Conservation (phyloP, 1,140 invertebrate species). For the Drosophila nigromelanica region DNA sequence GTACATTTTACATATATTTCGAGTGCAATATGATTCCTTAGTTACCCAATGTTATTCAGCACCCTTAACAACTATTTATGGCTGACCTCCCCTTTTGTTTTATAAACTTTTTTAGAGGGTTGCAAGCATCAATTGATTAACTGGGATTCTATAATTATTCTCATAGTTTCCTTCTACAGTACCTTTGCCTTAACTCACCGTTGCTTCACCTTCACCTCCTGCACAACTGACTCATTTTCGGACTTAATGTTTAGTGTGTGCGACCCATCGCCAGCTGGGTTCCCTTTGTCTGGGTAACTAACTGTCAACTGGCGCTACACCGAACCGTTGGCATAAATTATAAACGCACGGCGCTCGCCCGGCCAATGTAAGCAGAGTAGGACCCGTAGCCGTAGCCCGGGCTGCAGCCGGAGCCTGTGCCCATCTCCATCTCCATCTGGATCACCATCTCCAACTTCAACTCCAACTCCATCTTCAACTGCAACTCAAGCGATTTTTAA, state of each 20-base stretch:
- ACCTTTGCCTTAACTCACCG: no score
- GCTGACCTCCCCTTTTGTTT: no score
- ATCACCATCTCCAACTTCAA: constrained; percentile 27
- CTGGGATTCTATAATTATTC: no score
- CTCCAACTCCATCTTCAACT: constrained; percentile 38
- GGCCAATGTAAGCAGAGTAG: constrained; percentile 43
- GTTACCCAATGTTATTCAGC: neutral
- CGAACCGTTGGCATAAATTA: constrained; percentile 69
- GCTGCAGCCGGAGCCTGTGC: neutral
- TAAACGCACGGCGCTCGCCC: constrained; percentile 49
- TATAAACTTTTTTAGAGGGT: no score
- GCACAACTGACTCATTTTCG: constrained; percentile 27
- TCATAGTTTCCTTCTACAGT: no score
- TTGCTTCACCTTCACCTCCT: no score
- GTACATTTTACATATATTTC: no score
- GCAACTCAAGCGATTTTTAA: constrained; percentile 67
- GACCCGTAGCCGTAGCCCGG: constrained; percentile 13
- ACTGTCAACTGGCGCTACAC: constrained; percentile 74
- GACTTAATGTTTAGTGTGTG: constrained; percentile 21
- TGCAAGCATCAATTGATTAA: no score
- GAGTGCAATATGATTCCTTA: neutral
- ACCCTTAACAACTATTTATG: no score
- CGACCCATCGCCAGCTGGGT: constrained; percentile 64
- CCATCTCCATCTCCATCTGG: constrained; percentile 15
- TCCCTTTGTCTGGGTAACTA: constrained; percentile 37